Conservation (phyloP, 2,888 invertebrate species). For the Nebria brevicollis region DNA sequence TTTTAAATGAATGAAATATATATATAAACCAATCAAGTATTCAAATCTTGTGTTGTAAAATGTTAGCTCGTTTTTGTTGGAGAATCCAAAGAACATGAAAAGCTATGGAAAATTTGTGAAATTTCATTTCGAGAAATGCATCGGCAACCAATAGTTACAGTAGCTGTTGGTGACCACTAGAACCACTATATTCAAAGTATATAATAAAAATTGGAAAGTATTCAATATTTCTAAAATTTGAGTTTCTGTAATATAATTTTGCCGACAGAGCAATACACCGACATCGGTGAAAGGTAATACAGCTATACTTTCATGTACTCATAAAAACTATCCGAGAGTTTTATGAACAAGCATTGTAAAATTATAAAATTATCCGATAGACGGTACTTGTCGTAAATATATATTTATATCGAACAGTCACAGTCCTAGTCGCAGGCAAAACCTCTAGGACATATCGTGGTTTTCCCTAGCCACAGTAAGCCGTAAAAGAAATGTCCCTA, state of each 20-base stretch:
- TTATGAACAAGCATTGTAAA: constrained; percentile 39
- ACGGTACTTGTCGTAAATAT: not conserved
- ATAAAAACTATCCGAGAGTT: constrained; percentile 38
- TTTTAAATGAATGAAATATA: too few species aligned
- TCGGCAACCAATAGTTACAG: constrained; percentile 6
- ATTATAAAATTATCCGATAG: constrained; percentile 14
- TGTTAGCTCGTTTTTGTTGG: too few species aligned
- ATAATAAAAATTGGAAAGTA: constrained; percentile 43
- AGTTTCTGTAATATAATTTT: constrained; percentile 37
- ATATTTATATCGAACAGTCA: not conserved
- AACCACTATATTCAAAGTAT: constrained; percentile 19
- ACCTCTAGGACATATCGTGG: constrained; percentile 31
- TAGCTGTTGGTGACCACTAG: constrained; percentile 33
- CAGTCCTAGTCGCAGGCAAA: constrained; percentile 13
- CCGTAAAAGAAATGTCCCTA: constrained; percentile 36
- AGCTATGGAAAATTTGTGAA: not conserved
- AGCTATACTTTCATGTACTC: constrained; percentile 28
- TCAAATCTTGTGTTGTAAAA: too few species aligned
- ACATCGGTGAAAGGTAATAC: constrained; percentile 32
- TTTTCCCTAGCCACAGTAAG: constrained; percentile 19
- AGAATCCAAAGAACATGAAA: not conserved
- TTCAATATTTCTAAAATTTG: constrained; percentile 21
- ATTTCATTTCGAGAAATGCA: not conserved
- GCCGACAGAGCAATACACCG: constrained; percentile 37
- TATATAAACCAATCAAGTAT: too few species aligned